phyloP scores from a whole-genome alignment of 2,113 vertebrate species.

The Colinus virginianus region DNA sequence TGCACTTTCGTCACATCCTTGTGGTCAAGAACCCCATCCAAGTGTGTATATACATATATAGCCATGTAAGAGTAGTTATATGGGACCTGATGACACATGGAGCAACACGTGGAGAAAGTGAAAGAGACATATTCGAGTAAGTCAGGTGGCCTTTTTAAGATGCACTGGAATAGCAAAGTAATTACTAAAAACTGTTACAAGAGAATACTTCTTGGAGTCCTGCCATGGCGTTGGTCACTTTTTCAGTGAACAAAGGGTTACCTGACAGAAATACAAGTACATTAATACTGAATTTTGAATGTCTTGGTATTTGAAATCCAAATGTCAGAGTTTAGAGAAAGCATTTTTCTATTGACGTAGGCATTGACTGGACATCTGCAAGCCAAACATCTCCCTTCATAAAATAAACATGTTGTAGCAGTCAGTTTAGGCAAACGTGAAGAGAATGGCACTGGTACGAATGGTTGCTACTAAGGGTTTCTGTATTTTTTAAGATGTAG shows the following conservation, averaged over 20 bases:
- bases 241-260: conserved; percentile 15
- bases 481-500: not conserved
- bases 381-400: not conserved
- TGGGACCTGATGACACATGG: not conserved
- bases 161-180: not conserved
- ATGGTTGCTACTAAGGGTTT: not conserved
- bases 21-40: not conserved
- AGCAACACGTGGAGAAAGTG: accelerated
- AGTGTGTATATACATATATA: not conserved
- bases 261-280: not conserved
- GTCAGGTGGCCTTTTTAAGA: not conserved
- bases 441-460: not conserved
- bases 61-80: not conserved
- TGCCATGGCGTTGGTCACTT: not conserved
- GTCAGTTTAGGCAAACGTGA: not conserved
- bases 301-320: conserved; percentile 63
- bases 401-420: conserved; percentile 18
- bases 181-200: conserved; percentile 14
- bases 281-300: conserved; percentile 38
- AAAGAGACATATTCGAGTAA: not conserved
- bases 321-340: conserved; percentile 58
- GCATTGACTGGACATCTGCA: not conserved
- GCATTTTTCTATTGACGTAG: conserved; percentile 27
- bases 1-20: not conserved
- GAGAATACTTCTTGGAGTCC: not conserved